Percentiles rank a stretch among this genome's conserved stretches.
Evolutionary conservation across 2,888 invertebrate genomes (phyloP).

Genomic region (Agonum fuliginosum): DNA sequence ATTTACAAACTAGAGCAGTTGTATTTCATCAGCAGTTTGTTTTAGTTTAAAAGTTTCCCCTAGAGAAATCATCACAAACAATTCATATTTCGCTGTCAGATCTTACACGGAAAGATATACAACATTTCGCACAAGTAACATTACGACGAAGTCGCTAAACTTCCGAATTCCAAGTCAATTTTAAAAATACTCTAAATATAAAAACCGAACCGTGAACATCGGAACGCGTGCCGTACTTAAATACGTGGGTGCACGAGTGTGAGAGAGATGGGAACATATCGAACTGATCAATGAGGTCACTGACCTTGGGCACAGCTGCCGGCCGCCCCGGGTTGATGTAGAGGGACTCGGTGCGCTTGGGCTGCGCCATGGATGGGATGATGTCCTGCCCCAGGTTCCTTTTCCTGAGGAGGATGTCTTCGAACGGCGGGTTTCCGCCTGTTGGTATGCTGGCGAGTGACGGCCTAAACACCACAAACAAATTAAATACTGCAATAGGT

Average conservation of each 20-base stretch:
- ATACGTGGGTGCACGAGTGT: conserved; percentile 4
- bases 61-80: background rate
- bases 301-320: conserved; percentile 62
- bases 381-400: conserved; percentile 91
- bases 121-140: background rate
- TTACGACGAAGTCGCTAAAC: background rate
- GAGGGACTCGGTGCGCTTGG: conserved; percentile 93
- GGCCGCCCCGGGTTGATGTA: conserved; percentile 80
- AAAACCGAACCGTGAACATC: background rate
- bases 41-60: too few relatives aligned
- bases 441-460: conserved; percentile 45
- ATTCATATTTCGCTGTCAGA: background rate
- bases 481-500: background rate
- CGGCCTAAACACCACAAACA: conserved; percentile 16
- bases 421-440: conserved; percentile 78
- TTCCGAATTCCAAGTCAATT: conserved; percentile 33
- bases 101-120: background rate
- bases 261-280: background rate
- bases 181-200: conserved; percentile 39
- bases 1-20: background rate
- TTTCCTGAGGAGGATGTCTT: conserved; percentile 87
- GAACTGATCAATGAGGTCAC: conserved; percentile 54
- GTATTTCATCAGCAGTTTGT: too few relatives aligned
- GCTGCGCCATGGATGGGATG: conserved; percentile 89
- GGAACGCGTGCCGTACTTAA: background rate